Percentiles rank a stretch among this genome's conserved stretches.
These are phyloP conservation scores for Drosophila barbarae DNA, from an alignment of 2,888 invertebrate genomes.

Conservation along the genomic window DNA sequence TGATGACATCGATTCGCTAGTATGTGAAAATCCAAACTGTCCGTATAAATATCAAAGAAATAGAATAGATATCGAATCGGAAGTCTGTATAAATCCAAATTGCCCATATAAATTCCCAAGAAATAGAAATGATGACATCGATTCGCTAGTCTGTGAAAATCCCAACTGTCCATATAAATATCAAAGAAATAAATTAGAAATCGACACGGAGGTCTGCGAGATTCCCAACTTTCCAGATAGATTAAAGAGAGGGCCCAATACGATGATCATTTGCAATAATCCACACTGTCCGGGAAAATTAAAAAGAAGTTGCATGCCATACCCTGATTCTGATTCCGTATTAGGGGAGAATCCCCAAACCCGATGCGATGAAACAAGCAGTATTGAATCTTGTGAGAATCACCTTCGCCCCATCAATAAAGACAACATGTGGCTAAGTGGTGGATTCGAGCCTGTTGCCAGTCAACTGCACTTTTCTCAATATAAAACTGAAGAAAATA, in stretches of 20 bases:
- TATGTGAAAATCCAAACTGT: background rate
- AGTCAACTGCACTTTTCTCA: background rate
- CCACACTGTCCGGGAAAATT: background rate
- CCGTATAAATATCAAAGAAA: background rate
- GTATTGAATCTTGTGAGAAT: background rate
- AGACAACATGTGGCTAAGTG: too few relatives aligned
- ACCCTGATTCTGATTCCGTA: background rate
- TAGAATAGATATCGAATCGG: background rate
- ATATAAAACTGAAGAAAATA: background rate
- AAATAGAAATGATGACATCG: background rate
- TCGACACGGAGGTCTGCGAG: background rate
- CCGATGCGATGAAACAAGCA: background rate
- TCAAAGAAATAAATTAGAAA: background rate
- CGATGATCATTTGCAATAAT: background rate
- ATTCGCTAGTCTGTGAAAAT: background rate
- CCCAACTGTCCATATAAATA: background rate
- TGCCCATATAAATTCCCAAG: background rate
- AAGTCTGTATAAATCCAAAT: background rate
- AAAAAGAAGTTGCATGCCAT: background rate
- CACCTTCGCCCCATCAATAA: background rate
- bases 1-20: background rate
- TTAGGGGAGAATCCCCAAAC: background rate
- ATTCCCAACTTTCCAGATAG: background rate
- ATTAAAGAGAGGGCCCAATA: background rate
- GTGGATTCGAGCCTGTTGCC: slow-evolving; percentile 1